Conservation (phyloP, 2,113 vertebrate genomes). For the Nycticorax nycticorax region DNA sequence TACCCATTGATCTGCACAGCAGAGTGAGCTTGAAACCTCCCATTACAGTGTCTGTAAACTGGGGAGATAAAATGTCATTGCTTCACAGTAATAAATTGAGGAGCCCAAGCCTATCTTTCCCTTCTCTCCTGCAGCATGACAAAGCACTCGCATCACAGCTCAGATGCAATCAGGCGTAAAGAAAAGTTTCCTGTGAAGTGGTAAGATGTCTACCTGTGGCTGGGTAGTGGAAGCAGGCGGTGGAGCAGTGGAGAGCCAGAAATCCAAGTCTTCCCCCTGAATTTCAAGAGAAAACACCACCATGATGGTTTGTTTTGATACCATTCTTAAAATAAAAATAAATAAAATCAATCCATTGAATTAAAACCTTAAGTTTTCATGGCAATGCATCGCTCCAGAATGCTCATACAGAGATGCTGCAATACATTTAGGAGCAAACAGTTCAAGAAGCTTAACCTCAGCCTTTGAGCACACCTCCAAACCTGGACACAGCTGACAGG, state of each 20-base stretch:
- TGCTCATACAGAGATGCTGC: background rate
- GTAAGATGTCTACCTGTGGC: slow-evolving; percentile 76
- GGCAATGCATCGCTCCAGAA: background rate
- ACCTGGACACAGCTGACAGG: background rate
- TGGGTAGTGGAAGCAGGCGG: slow-evolving; percentile 59
- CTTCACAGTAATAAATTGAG: background rate
- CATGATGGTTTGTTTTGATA: accelerated
- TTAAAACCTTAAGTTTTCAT: background rate
- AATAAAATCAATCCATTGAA: background rate
- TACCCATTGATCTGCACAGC: background rate
- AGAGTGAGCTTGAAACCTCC: background rate
- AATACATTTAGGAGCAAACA: background rate
- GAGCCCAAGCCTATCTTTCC: background rate
- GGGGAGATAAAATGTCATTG: background rate
- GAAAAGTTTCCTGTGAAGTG: background rate
- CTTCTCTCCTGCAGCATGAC: background rate
- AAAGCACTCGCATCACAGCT: background rate
- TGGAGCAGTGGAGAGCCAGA: slow-evolving; percentile 92
- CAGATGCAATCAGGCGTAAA: background rate
- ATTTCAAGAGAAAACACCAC: slow-evolving; percentile 45
- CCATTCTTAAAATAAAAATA: background rate
- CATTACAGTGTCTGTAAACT: background rate
- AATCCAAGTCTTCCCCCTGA: slow-evolving; percentile 92
- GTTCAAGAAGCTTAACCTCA: background rate
- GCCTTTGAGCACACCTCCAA: background rate